Percentiles rank a stretch among this genome's conserved stretches.
These are phyloP conservation scores for Sylvia atricapilla DNA, from an alignment of 2,113 vertebrate genomes.

Conservation along the genomic window DNA sequence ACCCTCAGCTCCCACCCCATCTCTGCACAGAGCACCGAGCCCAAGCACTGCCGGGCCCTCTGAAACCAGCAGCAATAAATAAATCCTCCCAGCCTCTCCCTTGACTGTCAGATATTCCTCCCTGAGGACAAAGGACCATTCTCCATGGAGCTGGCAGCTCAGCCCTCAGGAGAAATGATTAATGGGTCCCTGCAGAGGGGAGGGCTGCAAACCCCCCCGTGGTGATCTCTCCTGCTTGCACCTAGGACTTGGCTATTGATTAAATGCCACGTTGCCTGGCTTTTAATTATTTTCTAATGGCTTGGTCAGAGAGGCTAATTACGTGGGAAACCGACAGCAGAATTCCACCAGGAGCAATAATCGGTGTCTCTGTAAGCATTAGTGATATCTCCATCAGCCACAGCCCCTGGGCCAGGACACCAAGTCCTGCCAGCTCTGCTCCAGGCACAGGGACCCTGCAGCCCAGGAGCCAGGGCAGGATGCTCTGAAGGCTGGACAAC, in stretches of 20 bases:
- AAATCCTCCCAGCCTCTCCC: not conserved
- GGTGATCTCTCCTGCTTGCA: not conserved
- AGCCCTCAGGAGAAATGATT: not conserved
- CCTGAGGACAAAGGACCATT: not conserved
- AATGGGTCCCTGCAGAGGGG: not conserved
- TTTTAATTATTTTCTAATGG: slow-evolving; percentile 42
- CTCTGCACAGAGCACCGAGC: not conserved
- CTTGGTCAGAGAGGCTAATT: not conserved
- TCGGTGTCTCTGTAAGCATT: rapidly evolving
- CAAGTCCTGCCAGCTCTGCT: not conserved
- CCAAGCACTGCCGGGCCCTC: not conserved
- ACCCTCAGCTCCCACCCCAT: not conserved
- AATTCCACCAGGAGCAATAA: not conserved
- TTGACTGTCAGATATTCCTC: not conserved
- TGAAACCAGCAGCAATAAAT: not conserved
- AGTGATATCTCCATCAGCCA: not conserved
- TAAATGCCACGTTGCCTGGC: not conserved
- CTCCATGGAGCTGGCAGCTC: not conserved
- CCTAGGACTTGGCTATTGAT: not conserved
- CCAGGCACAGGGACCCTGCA: not conserved
- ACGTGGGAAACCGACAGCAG: not conserved
- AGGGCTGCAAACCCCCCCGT: not conserved
- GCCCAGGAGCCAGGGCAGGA: not conserved
- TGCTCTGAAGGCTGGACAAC: rapidly evolving
- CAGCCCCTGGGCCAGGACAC: not conserved